Evolutionary conservation across 2,113 vertebrate species (phyloP), one percentile per base, ranked within the genome.

Genomic region (Syngnathoides biaculeatus): DNA sequence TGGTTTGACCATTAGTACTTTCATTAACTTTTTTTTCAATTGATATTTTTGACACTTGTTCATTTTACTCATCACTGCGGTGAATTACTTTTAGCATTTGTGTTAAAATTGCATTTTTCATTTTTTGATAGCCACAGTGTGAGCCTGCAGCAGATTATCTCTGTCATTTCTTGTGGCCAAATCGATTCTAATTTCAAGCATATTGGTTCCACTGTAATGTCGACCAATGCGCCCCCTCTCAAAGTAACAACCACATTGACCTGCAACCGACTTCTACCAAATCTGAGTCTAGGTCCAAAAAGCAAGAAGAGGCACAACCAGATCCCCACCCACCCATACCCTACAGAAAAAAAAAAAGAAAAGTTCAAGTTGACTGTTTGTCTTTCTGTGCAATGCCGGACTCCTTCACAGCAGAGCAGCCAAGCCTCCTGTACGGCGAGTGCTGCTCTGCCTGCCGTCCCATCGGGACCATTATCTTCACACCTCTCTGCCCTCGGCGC

Each of bases 391-490:
- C 72, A 66, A 40, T 56, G 77, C 79, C 85, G 81, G 74, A 75
- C 85, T 89, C 78, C 84, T 89, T 89, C 86, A 84, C 88, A 89
- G 55, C 75, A 86, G 75, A 87, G 74, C 84, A 73, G 74, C 79
- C 80, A 71, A 81, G 80, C 70, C 71, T 81, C 77, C 81, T 78
- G 27, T 57, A 81, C 87, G 82, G 79, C 70, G 69, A 61, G 73
- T 72, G 74, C 78, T 78, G 74, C 82, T 73, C 81, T 87, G 80
- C 83, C 86, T 86, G 85, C 87, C 83, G 88, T 65, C 89, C 83
- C 73, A 73, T 55, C 73, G 84, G 88, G 86, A 79, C 78, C 82
- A 90, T 91, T 91, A 91, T 88, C 87, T 90, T 88, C 87, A 89
- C 87, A 89, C 84, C 84, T 86, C 81, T 75, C 40, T 90, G 87